Evolutionary conservation across 37 sponge, comb jelly and placozoan species (phyloP), one percentile per base, ranked within the genome.

Genomic region (Hexactinellida sp.): DNA sequence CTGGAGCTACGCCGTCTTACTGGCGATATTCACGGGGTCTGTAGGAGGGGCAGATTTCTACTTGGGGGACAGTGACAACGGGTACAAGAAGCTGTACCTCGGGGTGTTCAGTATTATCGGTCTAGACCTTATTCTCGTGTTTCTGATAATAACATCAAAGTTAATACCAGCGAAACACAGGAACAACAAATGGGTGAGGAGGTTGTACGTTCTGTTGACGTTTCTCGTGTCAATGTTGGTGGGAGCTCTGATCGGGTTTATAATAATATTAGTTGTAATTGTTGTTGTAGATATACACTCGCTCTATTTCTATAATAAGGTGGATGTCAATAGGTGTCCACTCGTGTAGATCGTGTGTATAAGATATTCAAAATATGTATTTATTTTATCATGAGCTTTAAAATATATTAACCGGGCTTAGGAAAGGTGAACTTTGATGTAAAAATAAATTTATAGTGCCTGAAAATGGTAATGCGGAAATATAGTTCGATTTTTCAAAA

Each of bases 91-190:
- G 76, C 76, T 63, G 76, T 25, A n/a, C 5, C 21, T 63, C 25
- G 76, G 76, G 13, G 76, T 63, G 76, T 63, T 63, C 34, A 63
- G 76, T n/a, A 63, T 63, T n/a, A 10, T 63, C 76, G 76, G 76
- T 7, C 34, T 63, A n/a, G 76, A 63, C 13, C 25, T 63, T 10
- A 10, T 63, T 7, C 76, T 63, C 1, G 32, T 63, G 76, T 7
- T n/a, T 7, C 5, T 63, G 76, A 63, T 63, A 63, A 63, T 63
- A 10, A 23, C 34, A 63, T 7, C 76, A 3, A 63, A 63, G 34
- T 23, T 63, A 63, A 63, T 63, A 10, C 76, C 76, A 10, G 76
- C 76, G 3, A 63, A n/a, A 10, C 76, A 25, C 13, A 63, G 76
- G 76, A 28, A 23, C 25, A 63, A n/a, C 34, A 32, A 3, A 63